These are phyloP conservation scores for Centropus bengalensis DNA, from an alignment of 2,113 vertebrate genomes.

Conservation along the genomic window DNA sequence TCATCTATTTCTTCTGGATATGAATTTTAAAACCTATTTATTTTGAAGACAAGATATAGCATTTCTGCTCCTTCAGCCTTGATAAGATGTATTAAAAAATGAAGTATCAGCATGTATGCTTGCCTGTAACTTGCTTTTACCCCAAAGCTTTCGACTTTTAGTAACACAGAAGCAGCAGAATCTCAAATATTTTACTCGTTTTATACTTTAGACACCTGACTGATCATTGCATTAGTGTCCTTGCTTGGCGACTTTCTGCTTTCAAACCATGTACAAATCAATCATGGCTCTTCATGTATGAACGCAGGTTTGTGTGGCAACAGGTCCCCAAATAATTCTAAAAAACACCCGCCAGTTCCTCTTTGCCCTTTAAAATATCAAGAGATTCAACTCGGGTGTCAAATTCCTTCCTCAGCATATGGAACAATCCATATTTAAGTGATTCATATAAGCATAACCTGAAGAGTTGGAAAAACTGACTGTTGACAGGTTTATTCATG, in stretches of 20 bases:
- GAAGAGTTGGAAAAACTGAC: not conserved
- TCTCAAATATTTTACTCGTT: not conserved
- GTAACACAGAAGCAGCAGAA: not conserved
- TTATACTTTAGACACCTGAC: not conserved
- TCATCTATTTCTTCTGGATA: constrained; percentile 32
- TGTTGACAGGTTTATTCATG: not conserved
- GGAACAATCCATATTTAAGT: not conserved
- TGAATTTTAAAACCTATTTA: constrained; percentile 10
- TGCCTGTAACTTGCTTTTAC: not conserved
- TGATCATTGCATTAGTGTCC: not conserved
- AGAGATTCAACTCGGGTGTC: not conserved
- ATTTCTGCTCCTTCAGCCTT: constrained; percentile 23
- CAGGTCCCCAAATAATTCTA: not conserved
- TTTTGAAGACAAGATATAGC: constrained; percentile 31
- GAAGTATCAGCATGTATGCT: not conserved
- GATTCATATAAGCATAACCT: not conserved
- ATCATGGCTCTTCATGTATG: not conserved
- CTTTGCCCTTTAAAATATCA: not conserved
- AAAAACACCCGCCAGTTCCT: not conserved
- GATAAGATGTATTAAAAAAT: not conserved
- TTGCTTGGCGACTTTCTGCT: not conserved
- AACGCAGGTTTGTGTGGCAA: not conserved
- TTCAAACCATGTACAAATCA: not conserved
- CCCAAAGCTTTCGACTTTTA: not conserved
- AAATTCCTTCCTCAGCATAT: not conserved